These are phyloP conservation scores for Thyatira batis DNA, from an alignment of 2,888 invertebrate species.

Conservation along the genomic window DNA sequence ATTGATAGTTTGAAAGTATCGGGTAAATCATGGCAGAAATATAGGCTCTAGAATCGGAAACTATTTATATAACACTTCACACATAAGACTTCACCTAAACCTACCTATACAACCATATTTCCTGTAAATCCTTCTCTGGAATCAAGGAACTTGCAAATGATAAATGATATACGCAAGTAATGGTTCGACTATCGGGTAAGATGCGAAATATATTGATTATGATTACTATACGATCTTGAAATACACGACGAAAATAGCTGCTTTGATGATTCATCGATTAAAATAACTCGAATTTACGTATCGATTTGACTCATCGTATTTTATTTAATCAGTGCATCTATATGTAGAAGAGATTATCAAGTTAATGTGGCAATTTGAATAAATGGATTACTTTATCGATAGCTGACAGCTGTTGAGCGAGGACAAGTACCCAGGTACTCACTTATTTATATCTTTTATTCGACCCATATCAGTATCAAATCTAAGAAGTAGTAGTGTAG, in stretches of 20 bases:
- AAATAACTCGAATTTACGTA: slow-evolving; percentile 2
- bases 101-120: not conserved
- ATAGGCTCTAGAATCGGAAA: too few species aligned
- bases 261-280: slow-evolving; percentile 15
- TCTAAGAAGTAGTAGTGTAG: too few species aligned
- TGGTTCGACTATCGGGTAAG: not conserved
- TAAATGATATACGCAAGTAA: slow-evolving; percentile 7
- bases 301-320: not conserved
- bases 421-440: too few species aligned
- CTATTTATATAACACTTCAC: too few species aligned
- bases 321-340: not conserved
- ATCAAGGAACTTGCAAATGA: slow-evolving; percentile 3
- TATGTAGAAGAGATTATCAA: not conserved
- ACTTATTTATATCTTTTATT: too few species aligned
- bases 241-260: slow-evolving; percentile 11
- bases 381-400: not conserved
- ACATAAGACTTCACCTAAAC: too few species aligned
- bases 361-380: not conserved
- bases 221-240: not conserved
- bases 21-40: too few species aligned
- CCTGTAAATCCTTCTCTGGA: not conserved
- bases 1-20: too few species aligned
- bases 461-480: too few species aligned
- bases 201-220: slow-evolving; percentile 3
- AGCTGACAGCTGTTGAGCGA: not conserved